Evolutionary conservation across 2,888 invertebrate genomes (phyloP), one percentile per base, ranked within the genome.

Genomic region (Plusia festucae): DNA sequence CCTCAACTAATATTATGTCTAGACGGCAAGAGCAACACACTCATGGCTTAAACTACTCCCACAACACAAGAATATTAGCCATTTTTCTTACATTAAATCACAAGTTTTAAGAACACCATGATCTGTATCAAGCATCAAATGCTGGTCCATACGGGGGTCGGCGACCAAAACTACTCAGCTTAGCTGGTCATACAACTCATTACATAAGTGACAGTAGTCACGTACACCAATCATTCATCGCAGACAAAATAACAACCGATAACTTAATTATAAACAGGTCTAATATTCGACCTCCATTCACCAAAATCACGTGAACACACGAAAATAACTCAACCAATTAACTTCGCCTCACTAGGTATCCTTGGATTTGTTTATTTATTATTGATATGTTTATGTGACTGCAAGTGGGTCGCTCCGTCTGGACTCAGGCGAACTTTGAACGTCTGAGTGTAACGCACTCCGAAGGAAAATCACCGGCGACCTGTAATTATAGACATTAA

Each of bases 401-500:
- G n/a, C 71, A 89, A 85, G 79, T 92, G 66, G 91, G 93, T 88
- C 93, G 89, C 62, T 67, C 70, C 79, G 93, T 93, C 93, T 93
- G 88, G 85, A 59, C 78, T 60, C 46, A 55, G 18, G 67, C 75
- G 93, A 68, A 91, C 93, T 93, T 93, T 92, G 92, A 53, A 82
- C 91, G 91, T 91, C 93, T 90, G 84, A 60, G 75, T 60, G 74
- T 68, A 86, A 83, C 82, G 85, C 82, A 85, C 85, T 80, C 78
- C 66, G 53, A 60, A 80, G 82, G 84, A 79, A 87, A 83, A 85
- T 81, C 74, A 84, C 83, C 72, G 77, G 57, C 15, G 68, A 68
- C 68, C 57, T 62, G 61, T 53, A 22, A 46, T 53, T 20, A 20
- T 65, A 60, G 65, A 59, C 70, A 18, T 54, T 22, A 63, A 53